Evolutionary conservation across 2,888 invertebrate genomes (phyloP).

Genomic region (Copidosoma aretas): DNA sequence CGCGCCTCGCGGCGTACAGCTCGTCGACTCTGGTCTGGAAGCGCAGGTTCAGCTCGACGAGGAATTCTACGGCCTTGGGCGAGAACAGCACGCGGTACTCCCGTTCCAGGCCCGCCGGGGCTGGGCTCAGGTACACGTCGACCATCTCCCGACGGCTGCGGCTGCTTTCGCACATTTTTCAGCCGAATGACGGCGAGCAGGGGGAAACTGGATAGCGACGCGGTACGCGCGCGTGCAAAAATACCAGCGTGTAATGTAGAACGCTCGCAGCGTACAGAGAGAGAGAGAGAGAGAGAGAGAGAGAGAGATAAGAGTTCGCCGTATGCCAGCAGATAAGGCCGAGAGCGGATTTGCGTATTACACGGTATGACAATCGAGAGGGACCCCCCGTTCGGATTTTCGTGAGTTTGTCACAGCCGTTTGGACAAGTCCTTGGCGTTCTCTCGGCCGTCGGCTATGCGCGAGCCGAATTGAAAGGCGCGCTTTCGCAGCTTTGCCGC

Average conservation of each 20-base stretch:
- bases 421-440: slow-evolving; percentile 80
- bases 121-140: slow-evolving; percentile 62
- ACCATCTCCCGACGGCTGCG: background rate
- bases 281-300: too few relatives aligned
- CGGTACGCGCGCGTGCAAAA: background rate
- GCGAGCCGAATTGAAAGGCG: slow-evolving; percentile 96
- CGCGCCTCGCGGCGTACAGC: slow-evolving; percentile 63
- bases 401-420: slow-evolving; percentile 47
- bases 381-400: background rate
- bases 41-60: slow-evolving; percentile 64
- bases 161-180: background rate
- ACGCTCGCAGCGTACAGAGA: background rate
- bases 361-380: background rate
- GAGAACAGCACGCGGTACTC: slow-evolving; percentile 67
- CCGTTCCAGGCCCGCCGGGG: slow-evolving; percentile 66
- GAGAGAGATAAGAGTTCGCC: background rate
- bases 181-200: background rate
- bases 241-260: background rate
- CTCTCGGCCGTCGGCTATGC: slow-evolving; percentile 90
- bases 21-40: slow-evolving; percentile 65
- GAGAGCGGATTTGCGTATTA: background rate
- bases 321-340: background rate
- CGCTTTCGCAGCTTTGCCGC: slow-evolving; percentile 81
- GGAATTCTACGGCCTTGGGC: slow-evolving; percentile 67
- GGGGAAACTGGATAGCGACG: background rate